phyloP scores from a whole-genome alignment of 2,797 vertebrate genomes.

The Alexandromys oeconomus region DNA sequence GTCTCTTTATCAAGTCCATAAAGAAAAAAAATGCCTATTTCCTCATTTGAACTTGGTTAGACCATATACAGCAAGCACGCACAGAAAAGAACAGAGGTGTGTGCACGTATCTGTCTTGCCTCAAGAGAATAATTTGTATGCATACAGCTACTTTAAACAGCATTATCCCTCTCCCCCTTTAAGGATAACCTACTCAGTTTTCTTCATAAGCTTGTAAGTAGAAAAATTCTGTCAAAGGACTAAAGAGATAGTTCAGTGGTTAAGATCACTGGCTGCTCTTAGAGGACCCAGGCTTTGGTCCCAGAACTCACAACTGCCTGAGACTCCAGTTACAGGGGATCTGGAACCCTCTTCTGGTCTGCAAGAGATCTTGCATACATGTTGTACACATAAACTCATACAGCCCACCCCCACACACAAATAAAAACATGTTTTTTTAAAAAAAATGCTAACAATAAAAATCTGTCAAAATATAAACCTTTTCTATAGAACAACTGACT shows the following conservation, averaged over 20 bases:
- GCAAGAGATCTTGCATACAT: not conserved
- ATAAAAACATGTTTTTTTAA: not conserved
- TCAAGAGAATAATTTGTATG: not conserved
- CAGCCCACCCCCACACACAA: not conserved
- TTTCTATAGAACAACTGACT: not conserved
- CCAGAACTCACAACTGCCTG: not conserved
- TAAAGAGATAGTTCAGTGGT: not conserved
- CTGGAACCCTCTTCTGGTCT: not conserved
- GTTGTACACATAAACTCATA: not conserved
- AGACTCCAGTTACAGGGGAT: not conserved
- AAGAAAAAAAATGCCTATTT: conserved; percentile 8
- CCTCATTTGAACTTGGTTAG: not conserved
- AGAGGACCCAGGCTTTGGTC: not conserved
- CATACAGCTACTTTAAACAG: not conserved
- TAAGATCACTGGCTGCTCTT: not conserved
- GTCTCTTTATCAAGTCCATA: not conserved
- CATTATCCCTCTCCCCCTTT: not conserved
- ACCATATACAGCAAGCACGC: not conserved
- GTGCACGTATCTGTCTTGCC: not conserved
- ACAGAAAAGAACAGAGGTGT: not conserved
- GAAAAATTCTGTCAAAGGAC: not conserved
- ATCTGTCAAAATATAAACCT: not conserved
- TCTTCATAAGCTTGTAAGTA: not conserved
- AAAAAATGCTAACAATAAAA: not conserved
- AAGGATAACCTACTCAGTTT: not conserved